Conservation (phyloP, 2,888 invertebrate genomes). For the Aleiodes alternator region DNA sequence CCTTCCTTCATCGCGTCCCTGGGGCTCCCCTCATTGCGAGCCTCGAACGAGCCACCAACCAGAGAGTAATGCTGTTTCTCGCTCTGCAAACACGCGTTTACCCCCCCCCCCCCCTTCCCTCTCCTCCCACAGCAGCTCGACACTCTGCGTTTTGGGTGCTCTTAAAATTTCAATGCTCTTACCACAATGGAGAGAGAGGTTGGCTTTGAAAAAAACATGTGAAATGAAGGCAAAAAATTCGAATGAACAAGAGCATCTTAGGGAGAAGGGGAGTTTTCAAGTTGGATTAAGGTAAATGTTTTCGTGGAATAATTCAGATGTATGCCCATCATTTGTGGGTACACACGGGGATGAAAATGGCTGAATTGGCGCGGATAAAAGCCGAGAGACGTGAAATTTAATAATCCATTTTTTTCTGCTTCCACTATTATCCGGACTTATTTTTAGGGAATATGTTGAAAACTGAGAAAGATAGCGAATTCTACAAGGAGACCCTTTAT, state of each 20-base stretch:
- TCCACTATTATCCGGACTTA: too few relatives aligned
- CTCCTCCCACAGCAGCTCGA: not conserved
- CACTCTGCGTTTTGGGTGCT: constrained; percentile 29
- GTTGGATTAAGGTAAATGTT: constrained; percentile 14
- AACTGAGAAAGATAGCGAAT: too few relatives aligned
- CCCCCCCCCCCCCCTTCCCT: not conserved
- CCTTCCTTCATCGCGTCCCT: constrained; percentile 28
- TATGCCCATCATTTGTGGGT: too few relatives aligned
- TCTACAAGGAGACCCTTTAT: too few relatives aligned
- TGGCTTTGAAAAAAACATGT: constrained; percentile 13
- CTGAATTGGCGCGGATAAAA: too few relatives aligned
- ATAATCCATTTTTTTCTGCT: too few relatives aligned
- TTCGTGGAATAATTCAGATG: too few relatives aligned
- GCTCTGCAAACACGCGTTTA: constrained; percentile 39
- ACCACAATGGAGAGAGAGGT: constrained; percentile 18
- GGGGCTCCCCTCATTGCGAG: not conserved
- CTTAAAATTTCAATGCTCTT: constrained; percentile 30
- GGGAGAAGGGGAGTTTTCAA: constrained; percentile 3
- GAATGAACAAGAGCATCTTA: constrained; percentile 18
- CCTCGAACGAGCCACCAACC: constrained; percentile 10
- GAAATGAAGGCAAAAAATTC: constrained; percentile 21
- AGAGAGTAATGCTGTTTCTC: constrained; percentile 31
- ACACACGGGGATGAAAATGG: too few relatives aligned
- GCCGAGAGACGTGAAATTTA: too few relatives aligned
- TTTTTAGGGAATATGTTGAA: too few relatives aligned